Evolutionary conservation across 2,888 invertebrate genomes (phyloP).

Genomic region (Noctua janthe): DNA sequence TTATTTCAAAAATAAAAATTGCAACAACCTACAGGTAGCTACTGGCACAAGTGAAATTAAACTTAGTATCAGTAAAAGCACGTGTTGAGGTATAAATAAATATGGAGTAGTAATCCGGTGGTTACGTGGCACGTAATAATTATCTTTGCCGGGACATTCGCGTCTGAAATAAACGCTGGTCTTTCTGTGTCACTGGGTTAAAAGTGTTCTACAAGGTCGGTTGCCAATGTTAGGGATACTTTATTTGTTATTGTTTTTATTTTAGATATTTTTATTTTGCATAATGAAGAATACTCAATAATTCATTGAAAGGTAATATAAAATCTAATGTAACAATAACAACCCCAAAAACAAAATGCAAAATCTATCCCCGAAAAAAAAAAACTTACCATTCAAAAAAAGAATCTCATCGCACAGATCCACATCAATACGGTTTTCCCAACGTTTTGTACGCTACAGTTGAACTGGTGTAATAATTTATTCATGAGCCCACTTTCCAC

Average conservation of each 20-base stretch:
- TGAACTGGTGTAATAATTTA: constrained; percentile 77
- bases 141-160: constrained; percentile 61
- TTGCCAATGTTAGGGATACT: constrained; percentile 40
- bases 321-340: not conserved
- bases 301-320: not conserved
- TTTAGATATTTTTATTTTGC: not conserved
- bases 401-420: constrained; percentile 53
- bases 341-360: not conserved
- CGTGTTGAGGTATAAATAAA: constrained; percentile 60
- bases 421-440: constrained; percentile 62
- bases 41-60: constrained; percentile 26
- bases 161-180: constrained; percentile 70
- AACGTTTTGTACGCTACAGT: constrained; percentile 69
- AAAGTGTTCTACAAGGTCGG: constrained; percentile 73
- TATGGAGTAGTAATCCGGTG: constrained; percentile 46
- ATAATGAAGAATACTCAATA: no score
- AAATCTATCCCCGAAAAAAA: constrained; percentile 14
- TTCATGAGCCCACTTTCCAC: constrained; percentile 79
- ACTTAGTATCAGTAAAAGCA: constrained; percentile 23
- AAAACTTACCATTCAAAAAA: constrained; percentile 54
- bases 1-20: no score
- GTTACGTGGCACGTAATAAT: constrained; percentile 60
- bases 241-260: constrained; percentile 18
- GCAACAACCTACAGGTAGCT: not conserved
- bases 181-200: constrained; percentile 74